Evolutionary conservation across 2,888 invertebrate genomes (phyloP), one percentile per base, ranked within the genome.

Genomic region (Plagodis dolabraria): DNA sequence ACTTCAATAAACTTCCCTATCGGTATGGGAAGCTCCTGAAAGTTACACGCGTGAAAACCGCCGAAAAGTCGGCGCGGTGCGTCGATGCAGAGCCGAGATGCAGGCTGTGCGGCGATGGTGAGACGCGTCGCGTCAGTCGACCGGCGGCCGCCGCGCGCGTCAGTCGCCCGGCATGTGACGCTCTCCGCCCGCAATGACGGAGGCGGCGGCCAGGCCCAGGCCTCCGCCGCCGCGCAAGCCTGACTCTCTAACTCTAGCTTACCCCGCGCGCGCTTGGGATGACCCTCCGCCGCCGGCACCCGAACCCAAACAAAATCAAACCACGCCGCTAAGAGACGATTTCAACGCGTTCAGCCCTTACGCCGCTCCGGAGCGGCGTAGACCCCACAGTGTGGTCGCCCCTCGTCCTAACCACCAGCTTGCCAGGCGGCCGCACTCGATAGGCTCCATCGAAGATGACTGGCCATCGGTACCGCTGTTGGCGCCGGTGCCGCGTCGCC

Each of bases 351-450:
- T 94, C 84, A 89, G 93, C 63, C 89, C 94, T 47, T 94, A 94
- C 81, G 93, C 93, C 65, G 77, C 75, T 36, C 52, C 52, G 44
- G 74, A 81, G 60, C 84, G 86, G 35, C 85, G 94, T 65, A 86
- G 94, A 74, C 93, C 94, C 63, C 92, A 93, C 74, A 94, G 94
- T 78, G 94, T 93, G 68, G 87, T 93, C 74, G 51, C 43, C 6
- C 55, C 93, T 67, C 87, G 94, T 12, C 79, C 85, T 12, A 68
- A 71, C 38, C 80, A 83, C 54, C 86, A 82, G 45, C 77, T 85
- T 38, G 77, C 89, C 70, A 83, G 93, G 66, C 77, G 95, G 54
- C 95, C 95, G 43, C 95, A 94, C 81, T 95, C 95, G 74, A 94
- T 95, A 71, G 95, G 95, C 63, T 89, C 83, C 49, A 68, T 83